Base-by-base conservation (phyloP, 2,113 vertebrate species). In the Ceratotherium simum region DNA sequence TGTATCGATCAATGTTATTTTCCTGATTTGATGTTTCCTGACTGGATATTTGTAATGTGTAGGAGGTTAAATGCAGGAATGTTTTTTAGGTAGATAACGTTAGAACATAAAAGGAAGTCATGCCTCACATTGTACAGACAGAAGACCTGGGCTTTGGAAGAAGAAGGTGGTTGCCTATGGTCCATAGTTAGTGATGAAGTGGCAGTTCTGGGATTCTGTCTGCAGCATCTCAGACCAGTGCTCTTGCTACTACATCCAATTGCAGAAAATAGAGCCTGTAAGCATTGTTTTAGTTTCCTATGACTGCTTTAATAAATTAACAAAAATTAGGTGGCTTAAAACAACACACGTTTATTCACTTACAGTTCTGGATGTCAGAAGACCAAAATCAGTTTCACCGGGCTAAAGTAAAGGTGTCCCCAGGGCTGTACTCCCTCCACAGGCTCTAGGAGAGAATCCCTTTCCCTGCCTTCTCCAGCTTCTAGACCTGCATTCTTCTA, bases 361-460 rank as follows among this genome's bases (percentile, higher is more conserved):
- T 75, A 21, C n/a, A 39, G 36, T 79, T 65, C 25, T 27, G 23
- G 46, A 39, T 33, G 60, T 78, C 31, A 54, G 36, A 67, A 90
- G 21, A 51, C 13, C 6, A 48, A 56, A 65, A n/a, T 87, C 18
- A 21, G 39, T 64, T 21, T 93, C 21, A 16, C 16, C 21, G 10
- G 62, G 12, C 8, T 51, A 21, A 79, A 6, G 3, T 8, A n/a
- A 31, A 67, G 4, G 3, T 25, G 23, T 33, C 13, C 23, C 0
- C 25, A 73, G 13, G 11, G 9, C n/a, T n/a, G 7, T 16, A 16
- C 0, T 31, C 10, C 2, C 1, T n/a, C 16, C 31, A 33, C 10
- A 5, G 17, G 6, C 7, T 4, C 27, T 0, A 21, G 69, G 51
- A 25, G n/a, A 33, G 10, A 78, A 54, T 1, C 5, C 3, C 9